Conservation (phyloP, 2,888 invertebrate genomes). For the Plutella xylostella region DNA sequence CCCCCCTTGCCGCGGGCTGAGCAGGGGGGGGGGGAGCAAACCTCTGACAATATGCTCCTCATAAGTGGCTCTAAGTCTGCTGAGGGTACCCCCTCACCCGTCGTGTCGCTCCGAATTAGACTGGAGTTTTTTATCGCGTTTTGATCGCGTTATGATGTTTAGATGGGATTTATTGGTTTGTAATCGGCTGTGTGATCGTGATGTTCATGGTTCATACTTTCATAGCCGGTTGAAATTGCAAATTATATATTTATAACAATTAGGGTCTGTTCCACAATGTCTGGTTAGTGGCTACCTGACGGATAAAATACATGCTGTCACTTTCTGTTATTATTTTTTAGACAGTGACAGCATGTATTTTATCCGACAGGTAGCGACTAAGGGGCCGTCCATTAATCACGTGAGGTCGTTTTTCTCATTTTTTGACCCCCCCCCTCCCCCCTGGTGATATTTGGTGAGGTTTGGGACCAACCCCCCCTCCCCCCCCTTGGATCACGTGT, state of each 20-base stretch:
- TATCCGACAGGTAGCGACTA: too few species aligned
- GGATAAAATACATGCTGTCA: background rate
- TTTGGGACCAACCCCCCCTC: too few species aligned
- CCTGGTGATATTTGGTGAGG: too few species aligned
- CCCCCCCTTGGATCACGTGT: too few species aligned
- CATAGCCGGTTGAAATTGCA: background rate
- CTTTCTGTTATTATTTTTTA: too few species aligned
- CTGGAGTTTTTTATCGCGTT: background rate
- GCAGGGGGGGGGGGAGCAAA: too few species aligned
- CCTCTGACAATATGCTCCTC: conserved; percentile 2
- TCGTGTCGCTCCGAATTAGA: background rate
- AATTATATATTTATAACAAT: background rate
- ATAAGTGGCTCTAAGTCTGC: background rate
- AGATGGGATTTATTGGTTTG: background rate
- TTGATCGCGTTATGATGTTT: background rate
- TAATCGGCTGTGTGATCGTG: background rate
- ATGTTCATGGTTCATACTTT: background rate
- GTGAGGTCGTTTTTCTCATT: too few species aligned
- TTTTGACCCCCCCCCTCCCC: too few species aligned
- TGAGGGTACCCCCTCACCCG: background rate
- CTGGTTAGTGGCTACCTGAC: background rate
- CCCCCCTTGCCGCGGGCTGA: conserved; percentile 14
- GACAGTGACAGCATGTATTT: too few species aligned
- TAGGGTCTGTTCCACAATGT: background rate
- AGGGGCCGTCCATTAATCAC: too few species aligned